Evolutionary conservation across 1,140 invertebrate species (phyloP).

Genomic region (Hyles vespertilio): DNA sequence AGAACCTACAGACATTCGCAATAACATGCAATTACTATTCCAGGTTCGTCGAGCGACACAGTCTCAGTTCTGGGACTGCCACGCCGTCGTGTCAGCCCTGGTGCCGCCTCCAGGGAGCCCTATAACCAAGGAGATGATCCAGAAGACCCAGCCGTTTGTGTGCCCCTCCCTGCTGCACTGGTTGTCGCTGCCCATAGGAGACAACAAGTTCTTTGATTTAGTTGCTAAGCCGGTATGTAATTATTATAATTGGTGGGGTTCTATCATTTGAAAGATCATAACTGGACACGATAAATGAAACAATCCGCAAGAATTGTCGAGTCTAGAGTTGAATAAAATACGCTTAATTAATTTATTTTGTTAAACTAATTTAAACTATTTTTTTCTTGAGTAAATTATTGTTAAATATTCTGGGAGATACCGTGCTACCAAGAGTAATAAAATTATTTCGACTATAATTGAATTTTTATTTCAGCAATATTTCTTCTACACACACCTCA

Average conservation of each 20-base stretch:
- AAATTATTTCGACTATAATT: background rate
- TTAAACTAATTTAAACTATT: no score
- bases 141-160: slow-evolving; percentile 44
- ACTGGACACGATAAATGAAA: no score
- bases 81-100: slow-evolving; percentile 44
- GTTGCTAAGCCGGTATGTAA: slow-evolving; percentile 64
- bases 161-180: slow-evolving; percentile 68
- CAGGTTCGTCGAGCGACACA: slow-evolving; percentile 57
- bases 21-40: no score
- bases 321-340: no score
- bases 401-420: no score
- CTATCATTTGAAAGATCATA: no score
- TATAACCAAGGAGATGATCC: slow-evolving; percentile 30
- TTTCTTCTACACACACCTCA: slow-evolving; percentile 53
- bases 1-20: no score
- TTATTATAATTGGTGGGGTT: background rate
- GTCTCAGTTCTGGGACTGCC: slow-evolving; percentile 71
- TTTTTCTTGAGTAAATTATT: no score
- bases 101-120: slow-evolving; percentile 40
- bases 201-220: slow-evolving; percentile 62
- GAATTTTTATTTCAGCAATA: slow-evolving; percentile 64
- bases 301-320: no score
- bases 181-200: slow-evolving; percentile 62
- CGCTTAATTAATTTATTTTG: no score
- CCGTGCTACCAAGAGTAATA: no score